Evolutionary conservation across 1,140 invertebrate species (phyloP), one percentile per base, ranked within the genome.

Genomic region (Vanessa tameamea): DNA sequence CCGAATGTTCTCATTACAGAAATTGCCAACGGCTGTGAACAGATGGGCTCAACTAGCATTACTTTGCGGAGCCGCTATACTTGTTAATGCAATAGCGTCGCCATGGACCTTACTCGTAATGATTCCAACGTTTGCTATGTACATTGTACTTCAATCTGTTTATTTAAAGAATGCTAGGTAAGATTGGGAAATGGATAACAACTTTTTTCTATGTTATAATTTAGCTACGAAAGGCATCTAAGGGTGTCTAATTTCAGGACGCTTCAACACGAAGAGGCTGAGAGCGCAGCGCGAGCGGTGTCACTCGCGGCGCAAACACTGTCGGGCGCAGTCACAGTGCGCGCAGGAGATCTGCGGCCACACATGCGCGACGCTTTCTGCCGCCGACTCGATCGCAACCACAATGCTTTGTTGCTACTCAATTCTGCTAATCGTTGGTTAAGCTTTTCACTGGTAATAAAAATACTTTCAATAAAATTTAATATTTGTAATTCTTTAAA

Each of bases 381-480:
- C 79, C 92, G 93, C 37, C 94, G 94, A 57, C 93, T 97, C 31
- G 96, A 98, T 84, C 87, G 87, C 13, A 97, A 97, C 85, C 95
- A 96, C 64, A 95, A 96, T 77, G 95, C 96, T 5, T 95, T 97
- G 84, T 92, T 97, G 4, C 95, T 97, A 71, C 92, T 97, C 59
- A 97, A 97, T 81, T 95, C 96, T 2, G 95, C 96, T 43, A 97
- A 96, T 85, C 94, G 97, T 73, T 98, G 97, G 97, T 93, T 98
- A 3, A 97, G 97, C 16, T 95, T 97, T 57, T 94, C 95, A 76
- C 82, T 97, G 90, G 96, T 97, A 73, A 50, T n/a, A 55, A 15
- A 26, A 16, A 51, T 61, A 48, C 6, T 26, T 65, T 31, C 11
- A 47, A 14, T 20, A 9, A 8, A 23, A 4, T 4, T 5, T 37